Evolutionary conservation across 2,888 invertebrate genomes (phyloP), one percentile per base, ranked within the genome.

Genomic region (Lasiommata megera): DNA sequence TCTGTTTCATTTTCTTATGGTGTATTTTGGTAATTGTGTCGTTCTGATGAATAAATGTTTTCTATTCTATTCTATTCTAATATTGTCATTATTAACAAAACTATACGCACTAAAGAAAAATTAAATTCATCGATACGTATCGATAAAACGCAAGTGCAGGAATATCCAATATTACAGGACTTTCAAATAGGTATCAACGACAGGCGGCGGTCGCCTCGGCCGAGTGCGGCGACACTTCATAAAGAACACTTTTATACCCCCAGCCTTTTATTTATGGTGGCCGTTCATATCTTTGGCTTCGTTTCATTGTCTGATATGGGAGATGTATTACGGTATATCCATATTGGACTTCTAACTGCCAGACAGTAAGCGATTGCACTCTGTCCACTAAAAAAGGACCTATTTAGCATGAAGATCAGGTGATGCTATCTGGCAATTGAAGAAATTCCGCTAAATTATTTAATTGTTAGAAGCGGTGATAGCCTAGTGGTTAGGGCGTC

Each of bases 221-320:
- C 69, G 73, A 68, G 76, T 78, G 82, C 72, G 84, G 84, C 80
- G 81, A 84, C 88, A 87, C 88, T 88, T 88, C 89, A 88, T 90
- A 89, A 88, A 88, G 87, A 84, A 84, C 82, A 87, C 88, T 88
- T 88, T 88, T 86, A 84, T 85, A 84, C 84, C 82, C n/a, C 81
- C 80, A 84, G 82, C 84, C 84, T 85, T 87, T 88, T 87, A 88
- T 88, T 87, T 89, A 88, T 85, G 83, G 76, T 79, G 80, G 80
- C 83, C 80, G 82, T 83, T 84, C 81, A 81, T 77, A 80, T 83
- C 82, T 82, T 80, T 67, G 79, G 76, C 77, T 81, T 80, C 78
- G 70, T 83, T 84, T 85, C 82, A 84, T 82, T 84, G 76, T 79
- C 76, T 71, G 73, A 72, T 75, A 72, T 75, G 72, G 65, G 63